Base-by-base conservation (phyloP, 2,797 vertebrate species). In the Rachycentron canadum region DNA sequence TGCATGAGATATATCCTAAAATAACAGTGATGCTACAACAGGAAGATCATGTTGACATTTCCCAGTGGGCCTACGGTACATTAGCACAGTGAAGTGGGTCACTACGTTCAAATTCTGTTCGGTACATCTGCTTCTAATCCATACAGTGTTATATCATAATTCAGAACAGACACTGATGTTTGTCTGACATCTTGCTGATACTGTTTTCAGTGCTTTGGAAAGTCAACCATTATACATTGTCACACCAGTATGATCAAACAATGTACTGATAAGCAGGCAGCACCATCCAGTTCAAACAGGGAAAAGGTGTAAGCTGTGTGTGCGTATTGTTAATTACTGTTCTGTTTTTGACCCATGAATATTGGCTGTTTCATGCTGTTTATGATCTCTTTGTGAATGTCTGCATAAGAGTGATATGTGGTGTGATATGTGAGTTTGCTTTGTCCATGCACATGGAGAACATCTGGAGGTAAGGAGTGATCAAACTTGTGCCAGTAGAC, bases 31-130 rank as follows among this genome's bases (percentile, higher is more conserved):
- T 12, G 58, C 58, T 83, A 86, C 81, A 84, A 89, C 76, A 80
- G 83, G 71, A 91, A 74, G 85, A 85, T 84, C 57, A 71, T 85
- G 86, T 86, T 93, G 89, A 91, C 91, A 91, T 92, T 91, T 90
- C 91, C 89, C 86, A 74, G 76, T 40, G 74, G 89, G 55, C 40
- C 76, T 59, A 67, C 21, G 72, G 83, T 81, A 79, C 82, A 88
- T 87, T 91, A 88, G 64, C 69, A 63, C 72, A 68, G 59, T 23
- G 72, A 88, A 89, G 80, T 84, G 88, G 84, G 84, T 85, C 88
- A 88, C 73, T 81, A 66, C 41, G 32, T 84, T 77, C 47, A 82
- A 68, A 82, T 86, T 80, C 69, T 73, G 75, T 41, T 74, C 36
- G 26, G 60, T 50, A 69, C 66, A 69, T 58, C 66, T 59, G 36